Percentiles rank a stretch among this genome's conserved stretches.
Evolutionary conservation across 1,140 invertebrate species (phyloP).

Genomic region (Aleiodes sp.): DNA sequence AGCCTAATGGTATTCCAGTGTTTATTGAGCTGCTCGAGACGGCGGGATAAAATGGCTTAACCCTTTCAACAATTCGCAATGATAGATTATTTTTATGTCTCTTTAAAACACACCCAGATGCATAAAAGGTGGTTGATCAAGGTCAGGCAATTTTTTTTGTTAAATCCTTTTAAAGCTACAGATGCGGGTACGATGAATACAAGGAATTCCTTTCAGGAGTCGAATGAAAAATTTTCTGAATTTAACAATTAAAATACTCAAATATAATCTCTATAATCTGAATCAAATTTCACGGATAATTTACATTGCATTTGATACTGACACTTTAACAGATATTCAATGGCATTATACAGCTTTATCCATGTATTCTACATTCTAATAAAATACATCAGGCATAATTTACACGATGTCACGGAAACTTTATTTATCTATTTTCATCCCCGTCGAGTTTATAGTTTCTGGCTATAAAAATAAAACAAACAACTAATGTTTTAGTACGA

Average conservation of each 20-base stretch:
- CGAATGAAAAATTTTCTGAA: not conserved
- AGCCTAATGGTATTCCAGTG: conserved; percentile 25
- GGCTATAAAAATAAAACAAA: too few relatives aligned
- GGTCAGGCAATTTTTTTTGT: conserved; percentile 28
- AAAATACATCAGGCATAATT: not conserved
- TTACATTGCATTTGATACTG: too few relatives aligned
- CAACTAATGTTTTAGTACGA: too few relatives aligned
- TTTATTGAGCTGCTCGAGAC: not conserved
- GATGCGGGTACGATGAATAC: not conserved
- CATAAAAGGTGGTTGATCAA: conserved; percentile 26
- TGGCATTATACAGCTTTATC: not conserved
- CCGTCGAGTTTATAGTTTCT: too few relatives aligned
- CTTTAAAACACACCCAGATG: not conserved
- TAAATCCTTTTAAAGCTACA: conserved; percentile 19
- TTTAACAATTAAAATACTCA: not conserved
- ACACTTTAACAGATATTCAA: not conserved
- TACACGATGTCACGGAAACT: not conserved
- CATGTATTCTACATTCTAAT: too few relatives aligned
- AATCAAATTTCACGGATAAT: not conserved
- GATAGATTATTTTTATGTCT: not conserved
- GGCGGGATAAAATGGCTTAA: not conserved
- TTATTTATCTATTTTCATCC: conserved; percentile 2
- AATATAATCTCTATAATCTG: conserved; percentile 9
- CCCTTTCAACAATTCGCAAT: not conserved
- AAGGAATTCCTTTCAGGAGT: not conserved